Evolutionary conservation across 2,797 vertebrate species (phyloP).

Genomic region (Coregonus suidteri): DNA sequence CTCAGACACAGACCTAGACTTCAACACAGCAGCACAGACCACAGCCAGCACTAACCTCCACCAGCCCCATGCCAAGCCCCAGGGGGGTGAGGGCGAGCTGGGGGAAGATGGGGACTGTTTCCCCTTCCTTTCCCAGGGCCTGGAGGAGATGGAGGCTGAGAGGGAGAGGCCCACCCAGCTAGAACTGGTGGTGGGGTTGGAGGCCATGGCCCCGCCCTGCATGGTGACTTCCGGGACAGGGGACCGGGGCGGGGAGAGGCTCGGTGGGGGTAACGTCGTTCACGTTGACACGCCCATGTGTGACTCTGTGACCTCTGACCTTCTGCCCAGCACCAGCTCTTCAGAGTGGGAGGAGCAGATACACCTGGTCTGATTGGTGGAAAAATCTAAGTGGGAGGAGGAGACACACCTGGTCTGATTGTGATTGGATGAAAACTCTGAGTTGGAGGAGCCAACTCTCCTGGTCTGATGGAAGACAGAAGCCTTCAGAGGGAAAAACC

Average conservation of each 20-base stretch:
- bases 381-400: slow-evolving; percentile 69
- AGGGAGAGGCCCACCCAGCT: slow-evolving; percentile 79
- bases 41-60: not conserved
- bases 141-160: slow-evolving; percentile 69
- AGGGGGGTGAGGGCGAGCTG: slow-evolving; percentile 68
- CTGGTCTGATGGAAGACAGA: not conserved
- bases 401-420: slow-evolving; percentile 91
- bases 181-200: slow-evolving; percentile 75
- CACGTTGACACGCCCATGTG: slow-evolving; percentile 75
- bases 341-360: slow-evolving; percentile 93
- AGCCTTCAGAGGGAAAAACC: slow-evolving; percentile 44
- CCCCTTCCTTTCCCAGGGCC: slow-evolving; percentile 49
- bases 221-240: slow-evolving; percentile 59
- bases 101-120: slow-evolving; percentile 51
- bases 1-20: slow-evolving; percentile 73
- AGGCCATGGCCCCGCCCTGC: slow-evolving; percentile 67
- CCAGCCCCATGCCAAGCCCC: slow-evolving; percentile 57
- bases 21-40: slow-evolving; percentile 17
- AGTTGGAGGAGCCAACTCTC: slow-evolving; percentile 89
- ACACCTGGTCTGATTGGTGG: slow-evolving; percentile 86
- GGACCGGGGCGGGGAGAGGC: slow-evolving; percentile 37
- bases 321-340: slow-evolving; percentile 81
- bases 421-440: slow-evolving; percentile 56
- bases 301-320: slow-evolving; percentile 77
- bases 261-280: slow-evolving; percentile 52